Conservation (phyloP, 2,113 vertebrate species). For the Rhagologus leucostigma region DNA sequence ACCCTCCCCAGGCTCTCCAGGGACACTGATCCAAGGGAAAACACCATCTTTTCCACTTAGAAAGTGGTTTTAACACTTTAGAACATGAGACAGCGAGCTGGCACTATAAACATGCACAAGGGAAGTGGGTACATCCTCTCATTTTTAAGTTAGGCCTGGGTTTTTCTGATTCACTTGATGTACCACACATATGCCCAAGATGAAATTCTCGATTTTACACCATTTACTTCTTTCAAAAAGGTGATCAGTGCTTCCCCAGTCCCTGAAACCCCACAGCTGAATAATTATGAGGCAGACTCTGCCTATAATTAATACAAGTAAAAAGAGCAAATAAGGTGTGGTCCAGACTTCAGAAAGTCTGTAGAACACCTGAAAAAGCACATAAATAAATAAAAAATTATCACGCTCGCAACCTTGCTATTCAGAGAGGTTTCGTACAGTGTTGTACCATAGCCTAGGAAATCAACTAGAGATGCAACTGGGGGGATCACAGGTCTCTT, state of each 20-base stretch:
- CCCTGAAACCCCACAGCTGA: neutral
- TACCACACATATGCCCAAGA: neutral
- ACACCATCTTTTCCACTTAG: accelerated
- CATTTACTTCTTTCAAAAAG: neutral
- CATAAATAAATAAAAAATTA: neutral
- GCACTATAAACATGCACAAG: no score
- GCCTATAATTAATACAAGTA: neutral
- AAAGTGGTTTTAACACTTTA: neutral
- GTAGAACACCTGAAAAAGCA: neutral
- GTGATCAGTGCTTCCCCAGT: neutral
- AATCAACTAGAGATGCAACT: accelerated
- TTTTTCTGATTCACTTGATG: neutral
- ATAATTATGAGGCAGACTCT: neutral
- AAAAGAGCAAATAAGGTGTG: neutral
- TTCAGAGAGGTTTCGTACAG: neutral
- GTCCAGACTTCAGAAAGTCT: neutral
- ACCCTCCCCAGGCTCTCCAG: neutral
- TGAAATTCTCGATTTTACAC: neutral
- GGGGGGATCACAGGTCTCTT: neutral
- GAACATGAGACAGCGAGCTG: neutral
- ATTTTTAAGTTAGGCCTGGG: neutral
- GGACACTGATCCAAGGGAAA: accelerated
- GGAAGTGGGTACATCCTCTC: neutral
- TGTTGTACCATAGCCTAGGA: neutral
- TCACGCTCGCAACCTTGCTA: neutral